Conservation (phyloP, 2,113 vertebrate genomes). For the Thalassarche chlororhynchos region DNA sequence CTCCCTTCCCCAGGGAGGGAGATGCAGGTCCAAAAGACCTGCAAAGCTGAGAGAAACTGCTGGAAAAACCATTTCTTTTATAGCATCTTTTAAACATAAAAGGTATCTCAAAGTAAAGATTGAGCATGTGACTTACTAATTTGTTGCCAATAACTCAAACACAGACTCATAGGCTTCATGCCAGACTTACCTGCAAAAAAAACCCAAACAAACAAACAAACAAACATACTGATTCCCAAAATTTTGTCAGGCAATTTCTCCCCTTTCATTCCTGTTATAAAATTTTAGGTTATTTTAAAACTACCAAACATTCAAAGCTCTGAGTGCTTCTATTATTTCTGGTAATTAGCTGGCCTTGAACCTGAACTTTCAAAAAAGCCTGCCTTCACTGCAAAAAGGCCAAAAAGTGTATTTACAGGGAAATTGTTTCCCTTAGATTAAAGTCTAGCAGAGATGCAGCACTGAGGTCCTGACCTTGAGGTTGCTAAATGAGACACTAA, state of each 20-base stretch:
- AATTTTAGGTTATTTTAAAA: slow-evolving; percentile 24
- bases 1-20: background rate
- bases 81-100: background rate
- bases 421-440: background rate
- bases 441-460: background rate
- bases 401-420: background rate
- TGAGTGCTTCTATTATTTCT: background rate
- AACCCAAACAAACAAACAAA: background rate
- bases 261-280: background rate
- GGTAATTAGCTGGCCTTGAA: background rate
- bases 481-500: background rate
- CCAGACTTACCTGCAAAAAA: background rate
- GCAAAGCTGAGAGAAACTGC: background rate
- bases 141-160: background rate
- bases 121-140: background rate
- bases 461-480: background rate
- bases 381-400: background rate
- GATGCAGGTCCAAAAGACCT: background rate
- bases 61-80: background rate
- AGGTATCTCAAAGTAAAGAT: background rate
- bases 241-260: background rate
- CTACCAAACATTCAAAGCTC: background rate
- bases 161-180: background rate
- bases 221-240: background rate
- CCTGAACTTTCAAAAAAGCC: background rate